A percentile compares a stretch with the other conserved stretches of the same genome.
Evolutionary conservation across 2,113 vertebrate species (phyloP).

Genomic region (Reinhardtius hippoglossoides): DNA sequence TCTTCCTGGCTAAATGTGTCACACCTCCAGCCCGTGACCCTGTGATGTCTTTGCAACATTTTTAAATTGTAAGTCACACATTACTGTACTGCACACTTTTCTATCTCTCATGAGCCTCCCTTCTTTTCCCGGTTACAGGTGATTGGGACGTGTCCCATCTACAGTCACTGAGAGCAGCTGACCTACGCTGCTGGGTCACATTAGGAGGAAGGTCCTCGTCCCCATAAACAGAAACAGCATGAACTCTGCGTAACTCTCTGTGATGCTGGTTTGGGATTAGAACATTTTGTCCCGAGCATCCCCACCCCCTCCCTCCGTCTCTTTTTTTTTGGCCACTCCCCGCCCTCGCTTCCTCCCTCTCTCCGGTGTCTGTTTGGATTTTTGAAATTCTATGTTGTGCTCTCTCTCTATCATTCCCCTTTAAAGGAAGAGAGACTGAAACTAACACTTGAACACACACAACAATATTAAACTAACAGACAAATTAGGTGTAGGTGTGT

Average conservation of each 20-base stretch:
- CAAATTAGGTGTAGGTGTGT: not conserved
- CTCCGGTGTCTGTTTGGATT: not conserved
- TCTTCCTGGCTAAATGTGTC: no score
- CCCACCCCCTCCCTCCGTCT: slow-evolving; percentile 27
- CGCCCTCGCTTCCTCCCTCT: not conserved
- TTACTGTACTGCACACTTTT: no score
- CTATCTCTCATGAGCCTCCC: no score
- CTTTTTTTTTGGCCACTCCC: slow-evolving; percentile 16
- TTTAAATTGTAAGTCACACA: no score
- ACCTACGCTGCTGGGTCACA: slow-evolving; percentile 34
- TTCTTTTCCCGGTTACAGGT: not conserved
- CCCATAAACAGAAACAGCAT: slow-evolving; percentile 50
- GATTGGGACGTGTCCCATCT: not conserved
- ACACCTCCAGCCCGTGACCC: no score
- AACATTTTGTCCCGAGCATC: slow-evolving; percentile 72
- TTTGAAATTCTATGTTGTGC: not conserved
- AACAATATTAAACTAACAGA: no score
- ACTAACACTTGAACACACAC: no score
- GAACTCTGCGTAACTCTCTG: slow-evolving; percentile 43
- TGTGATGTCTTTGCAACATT: no score
- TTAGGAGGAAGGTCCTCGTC: slow-evolving; percentile 15
- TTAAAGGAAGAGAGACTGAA: no score
- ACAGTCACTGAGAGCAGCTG: slow-evolving; percentile 33
- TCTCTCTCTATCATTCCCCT: not conserved
- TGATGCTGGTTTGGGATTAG: slow-evolving; percentile 59